Evolutionary conservation across 2,888 invertebrate genomes (phyloP), one percentile per base, ranked within the genome.

Genomic region (Cosmopolites sordidus): DNA sequence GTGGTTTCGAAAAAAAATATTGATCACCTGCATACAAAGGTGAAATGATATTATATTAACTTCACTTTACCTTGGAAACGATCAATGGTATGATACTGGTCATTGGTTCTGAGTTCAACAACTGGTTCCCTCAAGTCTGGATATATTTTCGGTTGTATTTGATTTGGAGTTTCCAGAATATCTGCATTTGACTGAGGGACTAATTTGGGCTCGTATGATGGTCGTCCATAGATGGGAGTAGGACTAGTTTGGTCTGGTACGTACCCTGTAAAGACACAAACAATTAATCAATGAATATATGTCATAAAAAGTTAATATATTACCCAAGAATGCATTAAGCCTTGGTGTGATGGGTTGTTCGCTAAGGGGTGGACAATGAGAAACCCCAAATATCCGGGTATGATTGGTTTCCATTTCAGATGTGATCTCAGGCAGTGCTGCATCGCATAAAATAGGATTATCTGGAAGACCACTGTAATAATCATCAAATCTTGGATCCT

Each of bases 371-470:
- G 69, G 67, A 58, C 74, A 74, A 58, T 63, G 81, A 1, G 84
- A 80, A 9, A 80, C 79, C 8, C 88, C 87, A 56, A 82, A 83
- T 44, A 89, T 79, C 54, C 86, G 82, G 1, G 88, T 86, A 66
- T 87, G 86, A 67, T 86, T 79, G 27, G 79, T 82, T 67, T 86
- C 84, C 75, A 89, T 78, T 50, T 83, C 78, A 0, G 83, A 81
- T 60, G 82, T 82, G 60, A 89, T 76, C 71, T 87, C 87, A 59
- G 82, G 83, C 51, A 88, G 73, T 8, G 80, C 81, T 49, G 85
- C 83, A 69, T 87, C 86, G 70, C 90, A 90, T 60, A 89, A 74
- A 52, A 90, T 86, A 44, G 90, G 90, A 74, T 90, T 90, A 69
- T 87, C 90, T 90, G 78, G 1, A 78, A 79, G 47, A 55, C n/a